Percentiles rank a stretch among this genome's conserved stretches.
Conservation (phyloP, 2,797 vertebrate genomes). For the Xyrichtys novacula region DNA sequence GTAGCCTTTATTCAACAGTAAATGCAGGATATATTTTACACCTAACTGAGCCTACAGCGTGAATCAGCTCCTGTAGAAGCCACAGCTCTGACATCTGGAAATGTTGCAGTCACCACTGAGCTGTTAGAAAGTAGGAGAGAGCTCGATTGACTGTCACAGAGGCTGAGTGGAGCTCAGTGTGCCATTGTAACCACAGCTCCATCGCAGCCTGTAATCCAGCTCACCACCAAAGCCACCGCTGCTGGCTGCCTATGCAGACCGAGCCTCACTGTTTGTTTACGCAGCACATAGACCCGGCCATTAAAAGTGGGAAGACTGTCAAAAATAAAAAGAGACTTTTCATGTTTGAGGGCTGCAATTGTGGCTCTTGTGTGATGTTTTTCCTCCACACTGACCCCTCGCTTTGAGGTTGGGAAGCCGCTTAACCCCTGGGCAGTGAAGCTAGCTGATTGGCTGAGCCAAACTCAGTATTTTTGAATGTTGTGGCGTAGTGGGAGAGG, state of each 20-base stretch:
- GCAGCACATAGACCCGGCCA: conserved; percentile 78
- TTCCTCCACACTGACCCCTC: conserved; percentile 81
- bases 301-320: conserved; percentile 85
- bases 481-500: conserved; percentile 70
- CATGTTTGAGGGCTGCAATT: conserved; percentile 87
- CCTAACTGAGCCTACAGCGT: conserved; percentile 68
- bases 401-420: conserved; percentile 76
- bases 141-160: conserved; percentile 75
- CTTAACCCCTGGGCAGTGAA: conserved; percentile 78
- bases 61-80: conserved; percentile 60
- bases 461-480: conserved; percentile 78
- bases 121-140: conserved; percentile 77
- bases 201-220: conserved; percentile 82
- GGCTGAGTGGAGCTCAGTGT: conserved; percentile 76
- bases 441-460: conserved; percentile 68
- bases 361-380: conserved; percentile 87
- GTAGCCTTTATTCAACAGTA: conserved; percentile 53
- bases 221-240: conserved; percentile 81
- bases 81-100: conserved; percentile 81
- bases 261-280: conserved; percentile 83
- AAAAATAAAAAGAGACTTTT: conserved; percentile 88
- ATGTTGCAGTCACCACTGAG: conserved; percentile 72
- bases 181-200: conserved; percentile 80
- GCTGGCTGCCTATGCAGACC: conserved; percentile 77
- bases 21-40: conserved; percentile 70